Evolutionary conservation across 2,797 vertebrate genomes (phyloP).

Genomic region (Esox masquinongy): DNA sequence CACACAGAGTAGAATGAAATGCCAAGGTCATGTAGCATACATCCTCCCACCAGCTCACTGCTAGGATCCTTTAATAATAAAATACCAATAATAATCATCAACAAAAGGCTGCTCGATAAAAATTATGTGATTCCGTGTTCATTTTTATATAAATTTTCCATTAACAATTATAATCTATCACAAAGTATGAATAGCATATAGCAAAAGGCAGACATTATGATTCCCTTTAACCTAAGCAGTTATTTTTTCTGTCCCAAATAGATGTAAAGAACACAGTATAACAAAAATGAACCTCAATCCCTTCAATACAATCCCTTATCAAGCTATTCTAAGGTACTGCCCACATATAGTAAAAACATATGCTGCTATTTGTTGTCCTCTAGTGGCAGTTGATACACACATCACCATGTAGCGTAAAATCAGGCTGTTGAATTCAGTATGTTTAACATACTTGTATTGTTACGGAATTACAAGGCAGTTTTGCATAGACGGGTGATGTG

Average conservation of each 20-base stretch:
- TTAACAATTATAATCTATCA: neutral
- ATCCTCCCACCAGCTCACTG: neutral
- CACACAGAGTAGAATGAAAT: neutral
- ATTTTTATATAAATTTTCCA: too few species aligned
- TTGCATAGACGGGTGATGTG: neutral
- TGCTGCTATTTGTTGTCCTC: constrained; percentile 48
- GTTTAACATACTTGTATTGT: constrained; percentile 54
- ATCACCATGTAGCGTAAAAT: neutral
- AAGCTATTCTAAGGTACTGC: neutral
- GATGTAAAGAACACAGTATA: neutral
- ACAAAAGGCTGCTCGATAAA: neutral
- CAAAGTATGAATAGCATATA: neutral
- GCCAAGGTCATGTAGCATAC: neutral
- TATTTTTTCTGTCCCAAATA: neutral
- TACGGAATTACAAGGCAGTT: constrained; percentile 40
- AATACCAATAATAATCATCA: too few species aligned
- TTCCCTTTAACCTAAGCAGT: neutral
- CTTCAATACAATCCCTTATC: neutral
- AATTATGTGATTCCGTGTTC: neutral
- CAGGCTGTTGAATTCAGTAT: constrained; percentile 13
- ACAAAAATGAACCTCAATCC: neutral
- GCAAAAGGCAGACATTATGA: neutral
- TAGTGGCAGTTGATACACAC: constrained; percentile 35
- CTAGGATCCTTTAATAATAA: neutral
- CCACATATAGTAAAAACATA: neutral